phyloP scores from a whole-genome alignment of 2,888 invertebrate genomes.

The Chelonus formosanus region DNA sequence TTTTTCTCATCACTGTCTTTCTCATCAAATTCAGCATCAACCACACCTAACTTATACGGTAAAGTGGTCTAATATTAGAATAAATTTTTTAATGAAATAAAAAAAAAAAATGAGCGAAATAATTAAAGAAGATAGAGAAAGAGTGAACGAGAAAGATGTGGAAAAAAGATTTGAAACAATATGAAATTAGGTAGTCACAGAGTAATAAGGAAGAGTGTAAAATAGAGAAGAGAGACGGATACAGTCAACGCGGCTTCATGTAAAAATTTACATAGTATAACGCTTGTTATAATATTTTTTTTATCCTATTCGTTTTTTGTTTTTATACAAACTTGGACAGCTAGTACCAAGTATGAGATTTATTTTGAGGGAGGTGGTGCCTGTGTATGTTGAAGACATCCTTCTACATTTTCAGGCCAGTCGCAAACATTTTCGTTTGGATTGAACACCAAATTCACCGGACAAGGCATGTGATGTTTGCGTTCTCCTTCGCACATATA shows the following conservation, averaged over 20 bases:
- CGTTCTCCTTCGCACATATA: slow-evolving; percentile 96
- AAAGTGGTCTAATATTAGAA: neutral
- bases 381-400: slow-evolving; percentile 78
- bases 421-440: slow-evolving; percentile 93
- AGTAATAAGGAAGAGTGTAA: neutral
- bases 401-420: slow-evolving; percentile 95
- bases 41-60: slow-evolving; percentile 29
- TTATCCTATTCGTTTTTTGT: slow-evolving; percentile 24
- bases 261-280: slow-evolving; percentile 29
- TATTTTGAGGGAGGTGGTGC: slow-evolving; percentile 67
- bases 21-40: slow-evolving; percentile 46
- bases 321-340: slow-evolving; percentile 40
- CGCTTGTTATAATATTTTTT: slow-evolving; percentile 24
- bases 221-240: slow-evolving; percentile 20
- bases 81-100: slow-evolving; percentile 31
- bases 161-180: too few species aligned
- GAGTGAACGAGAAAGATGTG: too few species aligned
- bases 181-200: too few species aligned
- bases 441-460: slow-evolving; percentile 91
- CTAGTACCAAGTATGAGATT: slow-evolving; percentile 38
- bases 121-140: too few species aligned
- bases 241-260: slow-evolving; percentile 17
- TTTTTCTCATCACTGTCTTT: slow-evolving; percentile 50
- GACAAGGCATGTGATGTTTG: slow-evolving; percentile 96
- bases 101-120: slow-evolving; percentile 10